phyloP scores from a whole-genome alignment of 2,888 invertebrate species.

The Liopterus haemorrhoidalis region DNA sequence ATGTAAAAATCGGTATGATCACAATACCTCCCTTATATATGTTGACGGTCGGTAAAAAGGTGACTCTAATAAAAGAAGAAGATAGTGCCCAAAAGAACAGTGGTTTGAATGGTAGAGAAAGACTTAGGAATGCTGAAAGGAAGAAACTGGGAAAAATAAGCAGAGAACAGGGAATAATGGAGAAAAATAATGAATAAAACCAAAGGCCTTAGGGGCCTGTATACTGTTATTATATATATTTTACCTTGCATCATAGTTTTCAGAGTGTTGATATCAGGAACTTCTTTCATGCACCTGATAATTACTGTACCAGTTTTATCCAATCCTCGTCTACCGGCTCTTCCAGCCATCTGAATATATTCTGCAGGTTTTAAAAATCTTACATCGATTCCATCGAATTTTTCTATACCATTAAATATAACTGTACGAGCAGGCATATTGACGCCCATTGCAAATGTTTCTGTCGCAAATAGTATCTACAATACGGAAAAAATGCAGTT shows the following conservation, averaged over 20 bases:
- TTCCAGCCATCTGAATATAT: constrained; percentile 97
- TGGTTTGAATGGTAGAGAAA: too few species aligned
- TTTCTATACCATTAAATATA: constrained; percentile 85
- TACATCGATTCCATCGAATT: constrained; percentile 80
- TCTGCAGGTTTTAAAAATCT: constrained; percentile 83
- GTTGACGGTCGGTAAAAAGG: too few species aligned
- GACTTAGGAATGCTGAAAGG: too few species aligned
- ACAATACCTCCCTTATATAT: too few species aligned
- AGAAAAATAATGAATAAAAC: constrained; percentile 6
- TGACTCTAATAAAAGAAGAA: too few species aligned
- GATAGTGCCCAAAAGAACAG: too few species aligned
- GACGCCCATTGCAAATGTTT: constrained; percentile 99
- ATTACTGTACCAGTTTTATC: constrained; percentile 95
- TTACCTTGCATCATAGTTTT: constrained; percentile 76
- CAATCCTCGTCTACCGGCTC: constrained; percentile 90
- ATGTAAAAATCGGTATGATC: too few species aligned
- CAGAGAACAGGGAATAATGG: too few species aligned
- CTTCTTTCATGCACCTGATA: constrained; percentile 72
- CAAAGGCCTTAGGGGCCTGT: constrained; percentile 4
- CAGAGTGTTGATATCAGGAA: constrained; percentile 68
- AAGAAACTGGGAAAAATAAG: too few species aligned
- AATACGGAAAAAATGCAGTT: constrained; percentile 41
- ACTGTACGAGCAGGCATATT: constrained; percentile 99
- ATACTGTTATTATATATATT: constrained; percentile 29
- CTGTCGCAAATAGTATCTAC: constrained; percentile 92